Evolutionary conservation across 2,888 invertebrate genomes (phyloP).

Genomic region (Tholera decimalis): DNA sequence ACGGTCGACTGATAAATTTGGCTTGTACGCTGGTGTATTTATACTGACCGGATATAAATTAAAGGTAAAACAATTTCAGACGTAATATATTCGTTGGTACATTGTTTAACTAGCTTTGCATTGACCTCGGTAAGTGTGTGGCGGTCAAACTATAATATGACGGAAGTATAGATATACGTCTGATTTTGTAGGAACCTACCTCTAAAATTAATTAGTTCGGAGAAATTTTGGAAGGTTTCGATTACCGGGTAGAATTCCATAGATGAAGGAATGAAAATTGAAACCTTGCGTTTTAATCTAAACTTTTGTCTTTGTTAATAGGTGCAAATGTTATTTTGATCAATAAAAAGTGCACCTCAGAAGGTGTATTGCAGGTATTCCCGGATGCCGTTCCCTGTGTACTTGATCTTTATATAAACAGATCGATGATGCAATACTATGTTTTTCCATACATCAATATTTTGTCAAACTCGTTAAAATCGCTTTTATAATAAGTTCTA

Average conservation of each 20-base stretch:
- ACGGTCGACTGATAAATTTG: constrained; percentile 69
- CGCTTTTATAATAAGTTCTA: too few relatives aligned
- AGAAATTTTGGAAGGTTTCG: constrained; percentile 1
- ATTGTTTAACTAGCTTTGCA: constrained; percentile 87
- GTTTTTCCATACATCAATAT: too few relatives aligned
- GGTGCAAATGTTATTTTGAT: neutral
- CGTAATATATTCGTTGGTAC: constrained; percentile 69
- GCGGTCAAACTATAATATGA: constrained; percentile 71
- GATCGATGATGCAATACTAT: too few relatives aligned
- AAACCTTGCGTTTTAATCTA: neutral
- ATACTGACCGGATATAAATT: constrained; percentile 87
- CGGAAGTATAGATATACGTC: constrained; percentile 30
- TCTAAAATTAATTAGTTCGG: neutral
- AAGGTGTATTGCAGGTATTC: too few relatives aligned
- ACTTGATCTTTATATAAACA: too few relatives aligned
- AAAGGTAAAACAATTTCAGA: constrained; percentile 80
- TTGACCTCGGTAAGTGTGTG: constrained; percentile 84
- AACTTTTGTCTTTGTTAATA: neutral
- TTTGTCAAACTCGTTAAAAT: too few relatives aligned
- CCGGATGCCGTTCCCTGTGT: too few relatives aligned
- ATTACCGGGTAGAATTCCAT: neutral
- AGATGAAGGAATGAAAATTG: neutral
- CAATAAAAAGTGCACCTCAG: too few relatives aligned
- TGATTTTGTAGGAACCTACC: neutral
- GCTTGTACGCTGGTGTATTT: constrained; percentile 78